phyloP scores from a whole-genome alignment of 2,113 vertebrate genomes.

The Oncorhynchus tshawytscha region DNA sequence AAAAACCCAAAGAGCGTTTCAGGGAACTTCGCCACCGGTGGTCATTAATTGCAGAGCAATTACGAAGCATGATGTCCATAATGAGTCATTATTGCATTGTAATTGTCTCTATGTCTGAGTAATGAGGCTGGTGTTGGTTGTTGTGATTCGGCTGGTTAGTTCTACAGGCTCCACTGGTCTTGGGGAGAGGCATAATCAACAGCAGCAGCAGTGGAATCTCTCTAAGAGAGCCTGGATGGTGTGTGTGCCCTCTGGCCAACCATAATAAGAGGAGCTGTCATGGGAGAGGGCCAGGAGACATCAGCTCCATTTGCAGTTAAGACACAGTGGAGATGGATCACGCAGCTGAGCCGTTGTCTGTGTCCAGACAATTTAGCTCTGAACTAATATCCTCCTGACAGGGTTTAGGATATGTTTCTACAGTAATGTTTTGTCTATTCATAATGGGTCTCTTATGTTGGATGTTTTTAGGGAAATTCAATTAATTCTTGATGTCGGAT shows the following conservation, averaged over 20 bases:
- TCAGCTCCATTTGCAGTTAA: slow-evolving; percentile 29
- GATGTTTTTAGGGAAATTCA: no score
- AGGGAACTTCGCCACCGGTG: slow-evolving; percentile 7
- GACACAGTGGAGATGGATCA: neutral
- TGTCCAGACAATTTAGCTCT: slow-evolving; percentile 29
- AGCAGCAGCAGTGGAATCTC: neutral
- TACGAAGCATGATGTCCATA: slow-evolving; percentile 23
- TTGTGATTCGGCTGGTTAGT: slow-evolving; percentile 11
- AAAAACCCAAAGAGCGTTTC: slow-evolving; percentile 23
- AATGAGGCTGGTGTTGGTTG: slow-evolving; percentile 34
- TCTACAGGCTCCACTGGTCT: slow-evolving; percentile 23
- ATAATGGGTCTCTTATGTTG: no score
- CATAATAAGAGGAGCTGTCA: slow-evolving; percentile 25
- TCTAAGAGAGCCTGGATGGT: neutral
- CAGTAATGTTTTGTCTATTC: neutral
- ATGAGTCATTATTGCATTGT: slow-evolving; percentile 19
- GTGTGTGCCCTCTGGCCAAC: slow-evolving; percentile 7
- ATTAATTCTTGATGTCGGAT: slow-evolving; percentile 26
- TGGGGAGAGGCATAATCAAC: no score
- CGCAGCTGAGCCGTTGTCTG: slow-evolving; percentile 6
- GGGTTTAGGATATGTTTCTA: neutral
- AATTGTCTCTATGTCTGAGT: slow-evolving; percentile 26
- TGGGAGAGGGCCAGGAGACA: slow-evolving; percentile 15
- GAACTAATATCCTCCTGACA: neutral
- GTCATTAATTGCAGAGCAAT: slow-evolving; percentile 20